Percentiles rank a stretch among this genome's conserved stretches.
phyloP scores from a whole-genome alignment of 2,888 invertebrate genomes.

The Leucania comma region DNA sequence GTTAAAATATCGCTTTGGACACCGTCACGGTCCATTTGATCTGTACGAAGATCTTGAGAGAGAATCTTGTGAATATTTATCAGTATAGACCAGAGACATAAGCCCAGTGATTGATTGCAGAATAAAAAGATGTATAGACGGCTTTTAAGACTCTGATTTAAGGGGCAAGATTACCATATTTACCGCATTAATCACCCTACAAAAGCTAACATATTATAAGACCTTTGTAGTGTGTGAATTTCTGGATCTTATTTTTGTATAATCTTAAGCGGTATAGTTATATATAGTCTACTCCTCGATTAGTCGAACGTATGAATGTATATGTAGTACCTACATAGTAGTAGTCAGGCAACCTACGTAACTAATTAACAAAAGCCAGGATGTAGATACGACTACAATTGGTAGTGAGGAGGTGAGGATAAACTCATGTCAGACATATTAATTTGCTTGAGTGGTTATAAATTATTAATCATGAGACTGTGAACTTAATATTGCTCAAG shows the following conservation, averaged over 20 bases:
- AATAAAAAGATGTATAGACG: background rate
- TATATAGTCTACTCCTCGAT: constrained; percentile 14
- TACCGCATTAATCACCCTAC: background rate
- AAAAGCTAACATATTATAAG: background rate
- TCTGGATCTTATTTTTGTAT: constrained; percentile 14
- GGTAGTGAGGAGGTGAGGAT: no score
- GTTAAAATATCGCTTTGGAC: background rate
- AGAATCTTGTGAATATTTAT: no score
- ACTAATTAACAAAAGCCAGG: background rate
- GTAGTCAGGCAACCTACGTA: background rate
- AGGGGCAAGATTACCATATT: constrained; percentile 5
- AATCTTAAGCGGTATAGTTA: constrained; percentile 4
- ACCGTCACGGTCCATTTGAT: no score
- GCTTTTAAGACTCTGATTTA: background rate
- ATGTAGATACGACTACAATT: no score
- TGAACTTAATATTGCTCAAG: no score
- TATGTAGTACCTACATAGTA: background rate
- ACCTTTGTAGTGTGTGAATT: no score
- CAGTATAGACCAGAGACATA: no score
- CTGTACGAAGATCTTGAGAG: no score
- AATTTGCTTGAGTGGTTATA: no score
- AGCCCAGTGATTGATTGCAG: background rate
- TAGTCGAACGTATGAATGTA: background rate
- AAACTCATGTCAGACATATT: no score
- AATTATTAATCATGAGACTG: no score